phyloP scores from a whole-genome alignment of 2,888 invertebrate species.

The Nycteola revayana region DNA sequence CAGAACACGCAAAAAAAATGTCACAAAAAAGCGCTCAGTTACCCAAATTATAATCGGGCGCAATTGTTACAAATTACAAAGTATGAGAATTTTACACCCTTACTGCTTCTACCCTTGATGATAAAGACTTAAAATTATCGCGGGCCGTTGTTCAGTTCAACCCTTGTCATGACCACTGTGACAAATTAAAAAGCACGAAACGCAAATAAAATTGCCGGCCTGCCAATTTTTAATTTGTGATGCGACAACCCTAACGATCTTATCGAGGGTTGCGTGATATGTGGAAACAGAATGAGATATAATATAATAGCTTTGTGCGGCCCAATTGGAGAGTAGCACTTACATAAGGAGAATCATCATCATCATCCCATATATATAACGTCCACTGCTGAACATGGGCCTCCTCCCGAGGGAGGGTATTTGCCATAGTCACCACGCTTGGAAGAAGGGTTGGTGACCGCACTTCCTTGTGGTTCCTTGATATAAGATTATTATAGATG shows the following conservation, averaged over 20 bases:
- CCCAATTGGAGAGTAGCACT: too few relatives aligned
- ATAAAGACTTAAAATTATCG: constrained; percentile 38
- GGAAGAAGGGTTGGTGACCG: too few relatives aligned
- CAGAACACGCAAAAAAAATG: constrained; percentile 12
- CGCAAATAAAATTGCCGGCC: constrained; percentile 38
- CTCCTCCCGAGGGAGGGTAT: too few relatives aligned
- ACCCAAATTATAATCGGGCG: constrained; percentile 50
- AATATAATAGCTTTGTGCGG: too few relatives aligned
- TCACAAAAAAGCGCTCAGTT: constrained; percentile 14
- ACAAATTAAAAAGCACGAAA: constrained; percentile 49
- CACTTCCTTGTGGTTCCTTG: too few relatives aligned
- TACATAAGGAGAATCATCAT: too few relatives aligned
- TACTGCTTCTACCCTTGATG: constrained; percentile 28
- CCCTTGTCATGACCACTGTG: constrained; percentile 45
- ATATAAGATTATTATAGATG: too few relatives aligned
- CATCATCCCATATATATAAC: too few relatives aligned
- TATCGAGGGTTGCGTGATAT: too few relatives aligned
- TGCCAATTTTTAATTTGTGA: constrained; percentile 41
- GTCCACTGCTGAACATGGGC: too few relatives aligned
- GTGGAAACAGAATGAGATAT: too few relatives aligned
- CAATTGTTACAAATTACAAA: constrained; percentile 46
- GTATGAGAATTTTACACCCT: constrained; percentile 46
- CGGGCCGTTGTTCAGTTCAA: constrained; percentile 31
- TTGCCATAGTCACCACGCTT: too few relatives aligned
- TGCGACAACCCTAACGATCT: constrained; percentile 37